Evolutionary conservation across 2,113 vertebrate genomes (phyloP).

Genomic region (Bothrops jararaca): DNA sequence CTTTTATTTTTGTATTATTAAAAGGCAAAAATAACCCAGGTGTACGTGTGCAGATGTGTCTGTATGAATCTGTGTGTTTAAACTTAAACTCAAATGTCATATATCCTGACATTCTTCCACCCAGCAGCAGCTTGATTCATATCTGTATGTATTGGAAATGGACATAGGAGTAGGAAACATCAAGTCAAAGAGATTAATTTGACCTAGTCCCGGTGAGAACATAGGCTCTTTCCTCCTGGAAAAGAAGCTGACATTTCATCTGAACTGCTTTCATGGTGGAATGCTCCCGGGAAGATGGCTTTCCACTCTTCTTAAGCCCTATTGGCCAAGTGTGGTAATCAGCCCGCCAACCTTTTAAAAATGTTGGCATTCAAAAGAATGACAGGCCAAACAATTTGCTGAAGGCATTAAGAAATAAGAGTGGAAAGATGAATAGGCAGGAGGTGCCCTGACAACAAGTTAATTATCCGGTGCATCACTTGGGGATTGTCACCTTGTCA

Average conservation of each 20-base stretch:
- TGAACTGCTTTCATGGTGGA: neutral
- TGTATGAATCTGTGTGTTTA: neutral
- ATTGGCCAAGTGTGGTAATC: neutral
- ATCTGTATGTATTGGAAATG: neutral
- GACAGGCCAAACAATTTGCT: conserved; percentile 23
- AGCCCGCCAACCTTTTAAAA: conserved; percentile 9
- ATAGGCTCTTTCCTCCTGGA: neutral
- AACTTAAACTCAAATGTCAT: neutral
- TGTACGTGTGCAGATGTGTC: neutral
- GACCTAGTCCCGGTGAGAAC: neutral
- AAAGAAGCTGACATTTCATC: conserved; percentile 21
- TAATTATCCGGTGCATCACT: conserved; percentile 47
- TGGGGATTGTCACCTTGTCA: conserved; percentile 37
- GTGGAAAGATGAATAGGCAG: conserved; percentile 30
- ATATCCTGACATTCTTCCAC: neutral
- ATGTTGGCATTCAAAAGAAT: conserved; percentile 23
- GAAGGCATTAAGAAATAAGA: conserved; percentile 1
- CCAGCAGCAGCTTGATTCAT: neutral
- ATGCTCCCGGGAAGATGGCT: neutral
- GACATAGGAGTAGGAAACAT: neutral
- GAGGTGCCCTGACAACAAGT: conserved; percentile 26
- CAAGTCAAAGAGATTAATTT: neutral
- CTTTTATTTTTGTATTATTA: neutral
- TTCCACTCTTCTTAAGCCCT: conserved; percentile 20
- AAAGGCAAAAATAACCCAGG: neutral